A percentile compares a stretch with the other conserved stretches of the same genome.
These are phyloP conservation scores for Hycleus phaleratus DNA, from an alignment of 1,140 invertebrate species.

Conservation along the genomic window DNA sequence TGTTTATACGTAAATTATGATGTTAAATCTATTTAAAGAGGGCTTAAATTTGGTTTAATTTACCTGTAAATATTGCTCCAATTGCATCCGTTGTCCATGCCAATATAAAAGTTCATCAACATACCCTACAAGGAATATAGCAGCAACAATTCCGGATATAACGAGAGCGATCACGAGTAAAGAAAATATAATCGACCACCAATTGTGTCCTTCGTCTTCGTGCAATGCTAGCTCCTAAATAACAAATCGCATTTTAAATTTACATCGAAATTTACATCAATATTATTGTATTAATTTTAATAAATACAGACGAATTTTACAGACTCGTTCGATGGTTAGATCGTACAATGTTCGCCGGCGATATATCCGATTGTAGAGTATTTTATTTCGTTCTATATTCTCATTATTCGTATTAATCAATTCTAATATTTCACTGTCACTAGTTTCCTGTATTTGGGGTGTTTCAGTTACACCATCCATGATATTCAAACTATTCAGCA, in stretches of 20 bases:
- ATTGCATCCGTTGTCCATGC: conserved; percentile 70
- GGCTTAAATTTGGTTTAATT: not conserved
- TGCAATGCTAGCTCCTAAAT: conserved; percentile 59
- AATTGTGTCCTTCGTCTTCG: conserved; percentile 73
- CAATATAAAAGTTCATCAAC: conserved; percentile 79
- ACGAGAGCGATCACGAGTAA: conserved; percentile 77
- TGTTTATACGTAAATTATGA: no score
- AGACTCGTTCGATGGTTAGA: not conserved
- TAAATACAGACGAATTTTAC: not conserved
- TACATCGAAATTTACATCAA: not conserved
- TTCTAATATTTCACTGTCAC: conserved; percentile 22
- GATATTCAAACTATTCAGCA: not conserved
- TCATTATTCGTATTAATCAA: conserved; percentile 3
- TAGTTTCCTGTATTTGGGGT: conserved; percentile 1
- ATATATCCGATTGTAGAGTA: no score
- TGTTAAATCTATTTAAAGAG: no score
- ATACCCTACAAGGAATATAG: conserved; percentile 79
- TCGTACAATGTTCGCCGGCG: no score
- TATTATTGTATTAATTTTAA: not conserved
- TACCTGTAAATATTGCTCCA: conserved; percentile 72
- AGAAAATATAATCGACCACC: conserved; percentile 77
- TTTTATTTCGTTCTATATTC: no score
- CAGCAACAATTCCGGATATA: conserved; percentile 74
- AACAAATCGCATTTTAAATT: not conserved
- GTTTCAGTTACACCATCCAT: not conserved